A percentile compares a stretch with the other conserved stretches of the same genome.
These are phyloP conservation scores for Panurus biarmicus DNA, from an alignment of 2,113 vertebrate species.

Conservation along the genomic window DNA sequence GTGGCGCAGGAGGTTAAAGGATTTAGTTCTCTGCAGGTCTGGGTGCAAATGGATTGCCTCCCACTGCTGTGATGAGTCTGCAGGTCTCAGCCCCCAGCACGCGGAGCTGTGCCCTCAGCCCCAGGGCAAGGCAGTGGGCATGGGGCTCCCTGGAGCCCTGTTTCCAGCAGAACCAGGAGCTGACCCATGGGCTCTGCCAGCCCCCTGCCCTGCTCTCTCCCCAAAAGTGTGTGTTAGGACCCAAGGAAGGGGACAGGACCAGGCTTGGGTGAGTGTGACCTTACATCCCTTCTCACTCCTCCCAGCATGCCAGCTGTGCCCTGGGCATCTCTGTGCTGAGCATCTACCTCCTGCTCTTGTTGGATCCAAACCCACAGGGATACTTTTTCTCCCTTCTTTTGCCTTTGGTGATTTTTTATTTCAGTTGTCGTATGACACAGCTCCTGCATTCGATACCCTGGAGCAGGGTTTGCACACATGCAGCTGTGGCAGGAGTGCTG, in stretches of 20 bases:
- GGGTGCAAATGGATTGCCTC: not conserved
- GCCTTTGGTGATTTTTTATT: constrained; percentile 10
- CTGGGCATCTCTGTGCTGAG: not conserved
- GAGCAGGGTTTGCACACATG: not conserved
- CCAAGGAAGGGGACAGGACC: not conserved
- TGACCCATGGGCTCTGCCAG: not conserved
- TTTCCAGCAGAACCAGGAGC: not conserved
- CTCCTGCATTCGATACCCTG: constrained; percentile 33
- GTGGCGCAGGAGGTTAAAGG: constrained; percentile 55
- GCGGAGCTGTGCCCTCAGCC: not conserved
- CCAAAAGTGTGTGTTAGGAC: not conserved
- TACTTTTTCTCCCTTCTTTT: not conserved
- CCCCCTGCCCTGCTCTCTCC: not conserved
- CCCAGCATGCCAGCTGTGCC: not conserved
- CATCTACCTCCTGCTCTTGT: not conserved
- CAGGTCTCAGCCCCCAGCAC: not conserved
- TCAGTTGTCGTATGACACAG: not conserved
- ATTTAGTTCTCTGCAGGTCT: not conserved
- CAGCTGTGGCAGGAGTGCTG: not conserved
- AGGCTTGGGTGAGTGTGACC: not conserved
- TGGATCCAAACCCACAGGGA: not conserved
- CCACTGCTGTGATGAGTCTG: not conserved
- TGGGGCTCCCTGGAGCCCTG: not conserved
- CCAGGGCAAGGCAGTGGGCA: not conserved
- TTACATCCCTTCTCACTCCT: not conserved